Percentiles rank a stretch among this genome's conserved stretches.
Evolutionary conservation across 2,797 vertebrate species (phyloP).

Genomic region (Parauchenoglanis ngamensis): DNA sequence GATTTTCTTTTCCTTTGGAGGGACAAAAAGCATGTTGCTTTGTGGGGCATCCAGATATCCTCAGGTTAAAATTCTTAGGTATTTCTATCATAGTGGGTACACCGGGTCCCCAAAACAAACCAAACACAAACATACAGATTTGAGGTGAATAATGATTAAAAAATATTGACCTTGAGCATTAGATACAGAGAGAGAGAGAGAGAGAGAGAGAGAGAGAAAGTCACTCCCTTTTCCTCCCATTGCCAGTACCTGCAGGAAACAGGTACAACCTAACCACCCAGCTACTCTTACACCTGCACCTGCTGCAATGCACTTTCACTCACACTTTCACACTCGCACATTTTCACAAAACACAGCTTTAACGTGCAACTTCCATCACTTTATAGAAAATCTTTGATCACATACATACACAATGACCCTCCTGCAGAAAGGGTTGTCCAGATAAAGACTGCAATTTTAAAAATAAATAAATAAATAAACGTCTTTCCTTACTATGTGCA

Average conservation of each 20-base stretch:
- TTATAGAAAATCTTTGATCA: not conserved
- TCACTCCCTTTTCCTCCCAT: slow-evolving; percentile 23
- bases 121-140: slow-evolving; percentile 2
- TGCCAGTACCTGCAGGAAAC: slow-evolving; percentile 25
- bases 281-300: not conserved
- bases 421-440: not conserved
- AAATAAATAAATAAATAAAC: not conserved
- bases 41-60: not conserved
- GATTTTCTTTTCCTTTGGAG: no score
- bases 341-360: not conserved
- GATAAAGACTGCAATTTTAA: not conserved
- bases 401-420: not conserved
- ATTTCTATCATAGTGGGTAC: not conserved
- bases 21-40: not conserved
- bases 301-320: not conserved
- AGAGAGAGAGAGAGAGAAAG: not conserved
- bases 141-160: not conserved
- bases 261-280: slow-evolving; percentile 27
- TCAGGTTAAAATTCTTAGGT: not conserved
- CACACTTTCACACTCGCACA: not conserved
- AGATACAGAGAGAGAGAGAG: not conserved
- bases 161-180: slow-evolving; percentile 4
- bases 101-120: not conserved
- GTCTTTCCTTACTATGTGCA: not conserved
- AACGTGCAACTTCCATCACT: slow-evolving; percentile 67